Percentiles rank a stretch among this genome's conserved stretches.
These are phyloP conservation scores for Torymus aiolomorphi DNA, from an alignment of 2,888 invertebrate genomes.

Conservation along the genomic window DNA sequence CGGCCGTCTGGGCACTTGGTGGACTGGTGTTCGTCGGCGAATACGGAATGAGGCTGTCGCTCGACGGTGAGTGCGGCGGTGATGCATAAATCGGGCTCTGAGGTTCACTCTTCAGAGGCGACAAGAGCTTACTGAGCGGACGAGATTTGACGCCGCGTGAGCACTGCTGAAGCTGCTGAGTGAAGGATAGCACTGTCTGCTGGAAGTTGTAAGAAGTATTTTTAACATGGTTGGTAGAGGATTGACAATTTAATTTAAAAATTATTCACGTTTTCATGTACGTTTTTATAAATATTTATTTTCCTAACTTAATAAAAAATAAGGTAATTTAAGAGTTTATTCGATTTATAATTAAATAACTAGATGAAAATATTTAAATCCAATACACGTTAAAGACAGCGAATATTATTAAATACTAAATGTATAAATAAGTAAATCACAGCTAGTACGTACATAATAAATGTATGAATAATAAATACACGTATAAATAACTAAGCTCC, in stretches of 20 bases:
- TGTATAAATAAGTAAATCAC: too few species aligned
- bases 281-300: too few species aligned
- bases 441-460: too few species aligned
- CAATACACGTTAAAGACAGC: too few species aligned
- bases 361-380: too few species aligned
- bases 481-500: too few species aligned
- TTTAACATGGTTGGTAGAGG: constrained; percentile 56
- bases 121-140: constrained; percentile 80
- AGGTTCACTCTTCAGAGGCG: constrained; percentile 81
- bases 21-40: constrained; percentile 74
- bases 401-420: too few species aligned
- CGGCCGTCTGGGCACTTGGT: constrained; percentile 73
- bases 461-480: too few species aligned
- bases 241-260: neutral
- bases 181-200: constrained; percentile 87
- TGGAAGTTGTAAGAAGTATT: constrained; percentile 56
- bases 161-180: constrained; percentile 93
- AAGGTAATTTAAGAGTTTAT: too few species aligned
- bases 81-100: constrained; percentile 88
- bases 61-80: constrained; percentile 85
- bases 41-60: constrained; percentile 78
- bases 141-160: constrained; percentile 82
- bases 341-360: too few species aligned
- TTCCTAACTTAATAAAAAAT: too few species aligned
- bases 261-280: neutral